phyloP scores from a whole-genome alignment of 2,113 vertebrate genomes.

The Oophaga pumilio region DNA sequence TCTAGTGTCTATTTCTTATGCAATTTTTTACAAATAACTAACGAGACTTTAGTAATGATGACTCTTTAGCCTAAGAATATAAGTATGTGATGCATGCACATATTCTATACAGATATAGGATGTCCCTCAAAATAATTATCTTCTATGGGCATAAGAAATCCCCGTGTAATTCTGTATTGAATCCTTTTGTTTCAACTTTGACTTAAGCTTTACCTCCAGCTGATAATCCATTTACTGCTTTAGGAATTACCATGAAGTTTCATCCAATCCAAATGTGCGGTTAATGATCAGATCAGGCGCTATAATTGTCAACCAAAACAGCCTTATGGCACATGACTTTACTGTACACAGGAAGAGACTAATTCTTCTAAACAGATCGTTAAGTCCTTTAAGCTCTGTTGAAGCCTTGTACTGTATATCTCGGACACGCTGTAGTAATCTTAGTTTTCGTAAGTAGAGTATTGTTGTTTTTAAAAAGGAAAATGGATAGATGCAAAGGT shows the following conservation, averaged over 20 bases:
- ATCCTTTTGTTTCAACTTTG: not conserved
- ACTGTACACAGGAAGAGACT: not conserved
- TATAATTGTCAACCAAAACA: not conserved
- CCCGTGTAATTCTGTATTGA: not conserved
- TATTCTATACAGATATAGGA: not conserved
- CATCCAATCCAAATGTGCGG: not conserved
- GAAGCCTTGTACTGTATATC: not conserved
- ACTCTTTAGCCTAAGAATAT: too few relatives aligned
- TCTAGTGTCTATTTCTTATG: not conserved
- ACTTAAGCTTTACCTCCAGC: not conserved
- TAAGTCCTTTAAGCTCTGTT: not conserved
- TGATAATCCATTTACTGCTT: not conserved
- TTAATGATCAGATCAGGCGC: not conserved
- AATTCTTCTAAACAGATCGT: not conserved
- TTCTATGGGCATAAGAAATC: not conserved
- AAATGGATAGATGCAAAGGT: too few relatives aligned
- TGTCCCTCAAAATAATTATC: not conserved
- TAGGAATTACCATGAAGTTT: not conserved
- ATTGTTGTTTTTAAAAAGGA: not conserved
- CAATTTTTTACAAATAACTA: not conserved
- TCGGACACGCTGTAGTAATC: not conserved
- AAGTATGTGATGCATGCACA: not conserved
- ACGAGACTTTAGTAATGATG: not conserved
- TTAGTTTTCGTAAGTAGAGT: not conserved
- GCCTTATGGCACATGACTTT: not conserved